A percentile compares a stretch with the other conserved stretches of the same genome.
phyloP scores from a whole-genome alignment of 2,888 invertebrate species.

The Eugnorisma glareosa region DNA sequence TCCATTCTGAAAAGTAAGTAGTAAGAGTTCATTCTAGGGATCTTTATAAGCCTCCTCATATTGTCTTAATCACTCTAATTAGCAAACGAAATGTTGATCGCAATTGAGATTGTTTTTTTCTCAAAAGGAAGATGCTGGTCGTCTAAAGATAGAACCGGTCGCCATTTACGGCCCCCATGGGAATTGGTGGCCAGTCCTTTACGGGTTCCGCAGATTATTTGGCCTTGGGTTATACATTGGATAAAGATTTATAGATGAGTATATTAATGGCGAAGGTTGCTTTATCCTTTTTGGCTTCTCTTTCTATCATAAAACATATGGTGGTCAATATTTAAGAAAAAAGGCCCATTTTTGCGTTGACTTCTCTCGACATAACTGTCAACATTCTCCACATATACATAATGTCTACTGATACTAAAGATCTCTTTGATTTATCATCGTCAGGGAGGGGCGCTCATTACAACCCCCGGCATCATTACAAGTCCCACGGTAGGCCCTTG shows the following conservation, averaged over 20 bases:
- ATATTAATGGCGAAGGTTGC: neutral
- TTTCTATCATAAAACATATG: neutral
- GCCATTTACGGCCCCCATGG: slow-evolving; percentile 33
- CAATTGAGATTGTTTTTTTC: slow-evolving; percentile 14
- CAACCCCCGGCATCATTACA: slow-evolving; percentile 58
- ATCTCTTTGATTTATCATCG: slow-evolving; percentile 43
- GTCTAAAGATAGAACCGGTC: slow-evolving; percentile 40
- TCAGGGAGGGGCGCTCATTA: slow-evolving; percentile 53
- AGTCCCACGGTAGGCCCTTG: slow-evolving; percentile 45
- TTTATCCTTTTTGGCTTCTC: neutral
- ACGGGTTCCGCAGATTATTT: slow-evolving; percentile 26
- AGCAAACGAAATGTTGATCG: slow-evolving; percentile 30
- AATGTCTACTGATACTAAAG: slow-evolving; percentile 16
- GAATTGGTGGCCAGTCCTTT: slow-evolving; percentile 35
- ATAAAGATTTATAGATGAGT: slow-evolving; percentile 27
- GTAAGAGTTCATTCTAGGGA: slow-evolving; percentile 8
- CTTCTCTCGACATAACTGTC: neutral
- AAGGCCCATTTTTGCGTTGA: neutral
- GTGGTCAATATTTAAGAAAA: neutral
- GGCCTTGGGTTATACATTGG: slow-evolving; percentile 9
- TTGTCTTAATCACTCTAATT: slow-evolving; percentile 30
- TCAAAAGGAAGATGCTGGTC: slow-evolving; percentile 21
- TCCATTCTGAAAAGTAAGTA: slow-evolving; percentile 25
- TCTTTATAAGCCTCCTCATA: slow-evolving; percentile 30
- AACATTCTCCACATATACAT: neutral